These are phyloP conservation scores for Embiotoca jacksoni DNA, from an alignment of 2,113 vertebrate genomes.

Conservation along the genomic window DNA sequence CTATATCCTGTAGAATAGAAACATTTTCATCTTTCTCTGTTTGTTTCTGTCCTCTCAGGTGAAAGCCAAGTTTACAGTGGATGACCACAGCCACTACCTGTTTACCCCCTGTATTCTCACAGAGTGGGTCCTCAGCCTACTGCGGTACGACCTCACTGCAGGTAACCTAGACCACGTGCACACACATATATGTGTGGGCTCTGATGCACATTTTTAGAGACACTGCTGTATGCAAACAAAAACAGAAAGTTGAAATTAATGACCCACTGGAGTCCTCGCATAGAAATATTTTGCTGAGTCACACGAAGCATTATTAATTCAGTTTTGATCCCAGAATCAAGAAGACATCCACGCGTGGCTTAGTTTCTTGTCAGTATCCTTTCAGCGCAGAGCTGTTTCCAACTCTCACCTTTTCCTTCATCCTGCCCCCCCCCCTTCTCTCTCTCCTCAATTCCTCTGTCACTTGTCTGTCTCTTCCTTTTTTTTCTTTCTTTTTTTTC, in stretches of 20 bases:
- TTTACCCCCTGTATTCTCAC: constrained; percentile 97
- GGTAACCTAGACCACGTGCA: constrained; percentile 82
- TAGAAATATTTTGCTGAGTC: neutral
- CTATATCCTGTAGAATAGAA: no score
- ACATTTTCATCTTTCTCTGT: neutral
- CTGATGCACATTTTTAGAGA: neutral
- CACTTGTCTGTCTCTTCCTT: constrained; percentile 43
- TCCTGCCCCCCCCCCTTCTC: constrained; percentile 1
- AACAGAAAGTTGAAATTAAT: constrained; percentile 20
- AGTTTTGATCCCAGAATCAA: constrained; percentile 45
- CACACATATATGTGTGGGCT: neutral
- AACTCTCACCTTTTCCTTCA: constrained; percentile 40
- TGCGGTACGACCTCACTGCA: constrained; percentile 93
- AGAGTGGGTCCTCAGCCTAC: constrained; percentile 95
- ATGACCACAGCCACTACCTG: constrained; percentile 96
- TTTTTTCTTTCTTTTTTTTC: constrained; percentile 64
- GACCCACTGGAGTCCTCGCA: constrained; percentile 8
- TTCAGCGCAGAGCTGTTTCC: constrained; percentile 36
- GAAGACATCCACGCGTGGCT: constrained; percentile 39
- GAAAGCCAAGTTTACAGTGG: constrained; percentile 92
- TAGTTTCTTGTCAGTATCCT: constrained; percentile 28
- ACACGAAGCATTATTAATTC: constrained; percentile 35
- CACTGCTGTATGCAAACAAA: constrained; percentile 22
- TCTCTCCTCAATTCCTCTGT: constrained; percentile 38
- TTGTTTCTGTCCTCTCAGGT: constrained; percentile 82